These are phyloP conservation scores for Brachypteracias leptosomus DNA, from an alignment of 2,113 vertebrate species.

Conservation along the genomic window DNA sequence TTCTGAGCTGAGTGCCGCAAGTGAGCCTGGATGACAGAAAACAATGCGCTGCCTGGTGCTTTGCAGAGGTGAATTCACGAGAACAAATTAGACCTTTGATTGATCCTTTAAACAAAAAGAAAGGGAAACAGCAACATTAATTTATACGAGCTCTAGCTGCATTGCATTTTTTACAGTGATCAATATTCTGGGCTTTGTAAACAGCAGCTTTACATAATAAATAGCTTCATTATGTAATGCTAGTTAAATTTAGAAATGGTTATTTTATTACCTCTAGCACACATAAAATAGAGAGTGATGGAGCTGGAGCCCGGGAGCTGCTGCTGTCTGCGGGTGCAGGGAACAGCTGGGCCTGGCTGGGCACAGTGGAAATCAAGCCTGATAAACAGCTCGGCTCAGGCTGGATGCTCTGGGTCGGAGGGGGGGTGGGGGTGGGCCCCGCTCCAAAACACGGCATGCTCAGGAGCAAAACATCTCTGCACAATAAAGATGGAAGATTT, in stretches of 20 bases:
- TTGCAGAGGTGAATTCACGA: conserved; percentile 51
- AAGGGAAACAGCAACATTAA: conserved; percentile 53
- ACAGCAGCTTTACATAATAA: conserved; percentile 72
- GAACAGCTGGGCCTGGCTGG: conserved; percentile 29
- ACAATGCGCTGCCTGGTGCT: neutral
- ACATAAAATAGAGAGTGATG: conserved; percentile 53
- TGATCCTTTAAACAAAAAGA: conserved; percentile 69
- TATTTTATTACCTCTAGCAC: conserved; percentile 70
- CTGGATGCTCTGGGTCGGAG: neutral
- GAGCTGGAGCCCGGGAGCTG: conserved; percentile 34
- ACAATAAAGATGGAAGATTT: conserved; percentile 65
- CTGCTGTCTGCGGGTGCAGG: conserved; percentile 11
- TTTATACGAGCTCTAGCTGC: conserved; percentile 55
- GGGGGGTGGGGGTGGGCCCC: neutral
- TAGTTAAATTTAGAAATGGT: conserved; percentile 76
- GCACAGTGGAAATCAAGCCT: neutral
- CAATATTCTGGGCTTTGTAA: conserved; percentile 64
- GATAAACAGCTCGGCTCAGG: neutral
- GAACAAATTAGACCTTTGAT: conserved; percentile 72
- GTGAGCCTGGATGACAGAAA: conserved; percentile 21
- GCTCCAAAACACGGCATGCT: neutral
- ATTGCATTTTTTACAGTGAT: conserved; percentile 54
- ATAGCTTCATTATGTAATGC: conserved; percentile 71
- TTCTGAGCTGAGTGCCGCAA: neutral
- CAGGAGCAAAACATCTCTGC: conserved; percentile 35